Evolutionary conservation across 2,113 vertebrate species (phyloP), one percentile per base, ranked within the genome.

Genomic region (Raja brachyura): DNA sequence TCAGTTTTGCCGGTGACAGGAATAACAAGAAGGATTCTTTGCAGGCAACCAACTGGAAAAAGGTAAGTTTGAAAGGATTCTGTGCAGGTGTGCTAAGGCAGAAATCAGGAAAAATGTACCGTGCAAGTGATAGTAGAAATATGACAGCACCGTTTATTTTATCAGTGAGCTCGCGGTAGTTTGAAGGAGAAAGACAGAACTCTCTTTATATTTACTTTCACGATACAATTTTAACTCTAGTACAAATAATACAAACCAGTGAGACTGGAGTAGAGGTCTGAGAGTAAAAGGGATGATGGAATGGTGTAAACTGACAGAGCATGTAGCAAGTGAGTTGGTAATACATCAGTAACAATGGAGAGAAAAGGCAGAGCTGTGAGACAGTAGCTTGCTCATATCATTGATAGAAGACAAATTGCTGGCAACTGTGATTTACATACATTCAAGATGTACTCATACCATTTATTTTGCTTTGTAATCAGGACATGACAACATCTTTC

Each of bases 401-500:
- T 61, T 63, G 83, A 63, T 63, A 88, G 28, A 88, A 88, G 59
- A 88, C 59, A 88, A 66, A 88, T 88, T 88, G 59, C n/a, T 63
- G 5, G 56, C 83, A 31, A 88, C 5, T 6, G 59, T 88, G 83
- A 88, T 88, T 63, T 88, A 61, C 83, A 88, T 88, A 88, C 28
- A 63, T 88, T 88, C 61, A 88, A 88, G 83, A 88, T 88, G 59
- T n/a, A 88, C 31, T 88, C n/a, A 66, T 63, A 66, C 59, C 83
- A 66, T 88, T 88, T 66, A 59, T 63, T 88, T 88, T 88, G 83
- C 61, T 63, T 88, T 88, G 56, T 88, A 88, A 88, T 88, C 83
- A 63, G 83, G n/a, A 88, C 28, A 88, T 66, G 83, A 63, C 83
- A 88, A 88, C 59, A 88, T 88, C 59, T 88, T 88, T 88, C 83